Conservation (phyloP, 2,888 invertebrate species). For the Cantharis nigra region DNA sequence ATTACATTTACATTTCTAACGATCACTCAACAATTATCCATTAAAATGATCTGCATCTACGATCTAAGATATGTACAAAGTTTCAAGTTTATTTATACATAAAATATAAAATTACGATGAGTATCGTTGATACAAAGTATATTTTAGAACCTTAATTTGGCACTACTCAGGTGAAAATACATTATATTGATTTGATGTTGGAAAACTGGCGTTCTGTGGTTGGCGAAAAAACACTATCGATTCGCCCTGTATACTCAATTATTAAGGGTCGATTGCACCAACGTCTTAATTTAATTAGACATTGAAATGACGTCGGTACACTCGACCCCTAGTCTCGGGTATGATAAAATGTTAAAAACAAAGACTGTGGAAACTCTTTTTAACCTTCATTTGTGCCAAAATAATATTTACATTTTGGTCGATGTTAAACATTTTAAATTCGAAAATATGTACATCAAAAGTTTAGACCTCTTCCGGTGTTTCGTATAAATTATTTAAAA, state of each 20-base stretch:
- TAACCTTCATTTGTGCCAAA: neutral
- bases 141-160: conserved; percentile 41
- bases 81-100: conserved; percentile 21
- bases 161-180: conserved; percentile 34
- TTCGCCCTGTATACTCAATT: too few relatives aligned
- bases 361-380: neutral
- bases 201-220: too few relatives aligned
- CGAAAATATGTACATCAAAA: conserved; percentile 8
- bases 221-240: too few relatives aligned
- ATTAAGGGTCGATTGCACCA: too few relatives aligned
- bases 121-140: conserved; percentile 41
- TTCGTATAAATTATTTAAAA: neutral
- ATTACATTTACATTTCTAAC: conserved; percentile 27
- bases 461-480: neutral
- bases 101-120: conserved; percentile 43
- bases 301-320: neutral
- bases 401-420: conserved; percentile 29
- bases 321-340: neutral
- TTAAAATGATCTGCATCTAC: conserved; percentile 18
- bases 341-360: neutral
- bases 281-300: neutral
- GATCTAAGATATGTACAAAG: conserved; percentile 48
- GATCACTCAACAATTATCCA: conserved; percentile 23
- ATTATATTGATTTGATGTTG: neutral
- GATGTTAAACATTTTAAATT: neutral